phyloP scores from a whole-genome alignment of 2,113 vertebrate species.

The cat (Felis catus) region F.catus_Fca126_mat1.0 CM031412.1:66397001-66397500 shows the following conservation, averaged over 20 bases:
- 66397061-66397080: background rate
- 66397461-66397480: rapidly evolving
- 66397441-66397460: background rate
- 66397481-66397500: rapidly evolving
- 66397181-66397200: background rate
- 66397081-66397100: background rate
- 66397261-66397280: slow-evolving; percentile 30
- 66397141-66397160: background rate
- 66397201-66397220: background rate
- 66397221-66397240: background rate
- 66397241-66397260: slow-evolving; percentile 12
- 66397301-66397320: background rate
- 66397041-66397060: slow-evolving; percentile 18
- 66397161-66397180: background rate
- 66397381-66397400: background rate
- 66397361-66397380: background rate
- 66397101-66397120: background rate
- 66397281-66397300: background rate
- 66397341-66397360: background rate
- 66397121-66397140: background rate
- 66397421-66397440: background rate
- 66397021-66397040: slow-evolving; percentile 31
- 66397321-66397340: background rate
- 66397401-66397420: background rate
- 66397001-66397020: background rate